Base-by-base conservation (phyloP, 2,113 vertebrate species). In the Tyrannus savana region DNA sequence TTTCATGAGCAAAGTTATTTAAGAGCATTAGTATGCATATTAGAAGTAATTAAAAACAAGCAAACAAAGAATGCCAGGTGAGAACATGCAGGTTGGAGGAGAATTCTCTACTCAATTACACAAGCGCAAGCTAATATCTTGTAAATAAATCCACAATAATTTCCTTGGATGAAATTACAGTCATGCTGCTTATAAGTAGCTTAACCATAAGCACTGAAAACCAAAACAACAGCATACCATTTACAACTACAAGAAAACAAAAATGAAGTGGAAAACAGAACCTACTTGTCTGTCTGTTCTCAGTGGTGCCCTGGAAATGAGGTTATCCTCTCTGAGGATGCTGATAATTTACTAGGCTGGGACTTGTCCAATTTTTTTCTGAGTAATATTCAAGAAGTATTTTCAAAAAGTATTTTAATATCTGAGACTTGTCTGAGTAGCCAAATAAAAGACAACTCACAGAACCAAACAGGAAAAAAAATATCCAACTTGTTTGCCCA, bases 1-100 rank as follows among this genome's bases (percentile, higher is more conserved):
- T 83, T 97, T 96, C 59, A 47, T n/a, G 47, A 86, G 35, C 55
- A 41, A 94, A 90, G 82, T 79, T 84, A 83, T 86, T 88, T 88
- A 88, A 80, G 35, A 86, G 35, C 44, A 83, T 95, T 93, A 84
- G 30, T 47, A 94, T 90, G 72, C 72, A 59, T 80, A 88, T 92
- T 91, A 71, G 58, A 77, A 81, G 67, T 95, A 93, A 96, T 92
- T 95, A 88, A 93, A 96, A 96, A n/a, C 33, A 71, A 87, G 56
- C 52, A 79, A 87, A 89, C 66, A 89, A 90, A 84, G 85, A 93
- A 80, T 83, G 76, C 62, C 72, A 86, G 87, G 82, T 7, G 9
- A 83, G 72, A 94, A 80, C 67, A 41, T 6, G 11, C 50, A 90
- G 82, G 56, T 77, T 3, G 12, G 60, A 80, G 66, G 60, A 95